Conservation (phyloP, 2,113 vertebrate genomes). For the Cyprinodon variegatus region DNA sequence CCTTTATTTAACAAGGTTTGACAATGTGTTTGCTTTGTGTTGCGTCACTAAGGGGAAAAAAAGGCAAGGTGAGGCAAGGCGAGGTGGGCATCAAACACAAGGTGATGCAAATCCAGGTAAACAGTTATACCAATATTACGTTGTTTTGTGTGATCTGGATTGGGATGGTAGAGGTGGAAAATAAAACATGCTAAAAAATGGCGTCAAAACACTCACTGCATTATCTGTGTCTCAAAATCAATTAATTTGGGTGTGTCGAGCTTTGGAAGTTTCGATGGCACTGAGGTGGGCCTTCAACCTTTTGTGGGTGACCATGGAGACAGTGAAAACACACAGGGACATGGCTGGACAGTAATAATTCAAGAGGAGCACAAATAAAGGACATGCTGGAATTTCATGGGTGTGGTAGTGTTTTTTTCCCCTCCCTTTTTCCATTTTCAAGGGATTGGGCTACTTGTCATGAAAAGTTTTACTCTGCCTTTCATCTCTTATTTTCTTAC, state of each 20-base stretch:
- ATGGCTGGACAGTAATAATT: conserved; percentile 63
- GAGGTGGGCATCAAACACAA: conserved; percentile 32
- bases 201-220: neutral
- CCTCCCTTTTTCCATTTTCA: neutral
- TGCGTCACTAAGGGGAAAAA: conserved; percentile 19
- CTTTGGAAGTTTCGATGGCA: conserved; percentile 35
- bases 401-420: conserved; percentile 40
- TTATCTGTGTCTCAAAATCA: conserved; percentile 20
- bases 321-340: conserved; percentile 55
- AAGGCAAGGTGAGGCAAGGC: conserved; percentile 51
- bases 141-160: neutral
- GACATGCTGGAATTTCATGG: conserved; percentile 53
- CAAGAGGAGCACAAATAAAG: conserved; percentile 49
- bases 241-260: conserved; percentile 41
- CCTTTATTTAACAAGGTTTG: conserved; percentile 18
- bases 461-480: neutral
- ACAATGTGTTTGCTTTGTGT: neutral
- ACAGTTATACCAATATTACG: conserved; percentile 23
- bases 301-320: conserved; percentile 63
- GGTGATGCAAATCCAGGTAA: conserved; percentile 53
- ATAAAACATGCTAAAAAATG: conserved; percentile 20
- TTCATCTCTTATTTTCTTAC: neutral
- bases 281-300: conserved; percentile 39
- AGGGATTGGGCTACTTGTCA: neutral
- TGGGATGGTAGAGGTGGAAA: neutral